Evolutionary conservation across 2,113 vertebrate genomes (phyloP), one percentile per base, ranked within the genome.

Genomic region (Oplegnathus fasciatus): DNA sequence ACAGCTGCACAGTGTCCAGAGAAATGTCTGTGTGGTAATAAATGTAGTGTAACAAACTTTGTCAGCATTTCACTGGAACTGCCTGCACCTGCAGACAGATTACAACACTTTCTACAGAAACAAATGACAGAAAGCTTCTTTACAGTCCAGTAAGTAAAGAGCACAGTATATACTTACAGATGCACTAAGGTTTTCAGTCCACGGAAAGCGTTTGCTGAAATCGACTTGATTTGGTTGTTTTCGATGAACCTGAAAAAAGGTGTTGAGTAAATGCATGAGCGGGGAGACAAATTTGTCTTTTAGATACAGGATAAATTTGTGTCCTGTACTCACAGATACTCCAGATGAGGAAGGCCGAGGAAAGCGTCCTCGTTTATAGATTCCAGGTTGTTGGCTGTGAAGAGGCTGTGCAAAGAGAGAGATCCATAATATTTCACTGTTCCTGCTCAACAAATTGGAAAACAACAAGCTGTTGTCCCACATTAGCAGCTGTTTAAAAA

Each of bases 181-280:
- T 99, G 98, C 92, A 98, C 97, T 88, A 99, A 94, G 87, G 98
- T 98, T 94, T 99, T 99, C 86, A 99, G 96, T 88, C 98, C 98
- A 86, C 97, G 96, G 92, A 99, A 99, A 90, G 97, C 97, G 77
- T 97, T 94, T 79, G 97, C 97, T 82, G 98, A 99, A 94, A 99
- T 98, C 13, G 96, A 97, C 82, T 96, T 96, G 93, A 99, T 99
- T 91, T 96, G 97, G 96, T 99, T 99, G 95, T 99, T 99, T 94
- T 99, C 98, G 91, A 99, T 98, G 95, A 99, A 99, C 94, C 98
- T 99, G 96, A 13, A 75, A 96, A 97, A 24, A 77, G 15, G 11
- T 1, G 28, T 18, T 24, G 9, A 61, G 50, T 18, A 30, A 76
- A 57, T 46, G 55, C 9, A 64, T 30, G 1, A 55, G 13, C 54